Base-by-base conservation (phyloP, 2,797 vertebrate genomes). In the Eulemur mongoz region DNA sequence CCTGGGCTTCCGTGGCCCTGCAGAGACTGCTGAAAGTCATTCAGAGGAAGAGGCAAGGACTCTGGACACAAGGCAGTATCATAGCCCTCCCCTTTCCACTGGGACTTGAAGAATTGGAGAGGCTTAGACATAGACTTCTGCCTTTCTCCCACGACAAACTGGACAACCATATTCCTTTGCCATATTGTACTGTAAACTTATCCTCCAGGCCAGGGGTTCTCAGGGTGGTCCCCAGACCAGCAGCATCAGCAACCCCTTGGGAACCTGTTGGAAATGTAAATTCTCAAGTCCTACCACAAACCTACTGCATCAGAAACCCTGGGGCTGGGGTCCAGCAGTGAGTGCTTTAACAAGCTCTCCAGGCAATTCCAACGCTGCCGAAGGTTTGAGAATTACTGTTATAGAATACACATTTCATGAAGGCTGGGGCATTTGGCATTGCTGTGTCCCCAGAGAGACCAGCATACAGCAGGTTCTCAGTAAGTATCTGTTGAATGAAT, bases 311-410 rank as follows among this genome's bases (percentile, higher is more conserved):
- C n/a, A 79, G 76, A 38, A 79, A 25, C 22, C 25, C 50, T 79
- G n/a, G 23, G 8, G 45, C 2, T 38, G 32, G 48, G 25, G 59
- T 20, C 45, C 13, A 50, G 65, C 18, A 32, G n/a, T 20, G 15
- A 59, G 17, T 20, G 52, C 4, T 84, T 54, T 54, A 48, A n/a
- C 40, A 69, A 35, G 72, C 12, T 4, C 35, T 76, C 32, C 15
- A 0, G 11, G 7, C 10, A 22, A 57, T 3, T 61, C 32, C 12
- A n/a, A 1, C 4, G 18, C 15, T 32, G 10, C 40, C 85, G 11
- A 1, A 50, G 40, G 9, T 67, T 23, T 50, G 18, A 11, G 40
- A 54, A 3, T 63, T 27, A 22, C 27, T n/a, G 13, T 17, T 63
- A 18, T 25, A 23, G 75, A 63, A 59, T 5, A 8, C 4, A n/a